Conservation (phyloP, 2,888 invertebrate species). For the Nomada flava region DNA sequence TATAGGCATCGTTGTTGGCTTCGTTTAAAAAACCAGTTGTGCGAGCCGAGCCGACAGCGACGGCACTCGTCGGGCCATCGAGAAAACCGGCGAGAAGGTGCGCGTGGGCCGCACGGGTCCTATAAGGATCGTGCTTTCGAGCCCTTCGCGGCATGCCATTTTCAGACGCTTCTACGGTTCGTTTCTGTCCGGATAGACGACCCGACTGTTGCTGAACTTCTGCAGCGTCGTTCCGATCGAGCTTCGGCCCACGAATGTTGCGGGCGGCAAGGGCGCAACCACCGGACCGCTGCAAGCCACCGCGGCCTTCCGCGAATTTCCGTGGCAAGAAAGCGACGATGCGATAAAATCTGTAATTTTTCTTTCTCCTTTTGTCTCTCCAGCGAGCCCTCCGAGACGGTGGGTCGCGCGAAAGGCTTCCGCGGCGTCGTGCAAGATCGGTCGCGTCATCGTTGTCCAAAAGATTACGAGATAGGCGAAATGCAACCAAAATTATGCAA, state of each 20-base stretch:
- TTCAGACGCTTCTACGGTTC: constrained; percentile 36
- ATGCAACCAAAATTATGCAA: constrained; percentile 83
- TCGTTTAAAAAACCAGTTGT: constrained; percentile 84
- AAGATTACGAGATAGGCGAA: constrained; percentile 74
- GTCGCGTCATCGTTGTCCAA: constrained; percentile 72
- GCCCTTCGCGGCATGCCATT: constrained; percentile 53
- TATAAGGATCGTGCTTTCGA: constrained; percentile 66
- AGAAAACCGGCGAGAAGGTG: constrained; percentile 73
- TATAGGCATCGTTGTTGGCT: constrained; percentile 81
- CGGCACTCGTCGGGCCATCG: constrained; percentile 68
- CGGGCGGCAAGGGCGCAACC: neutral
- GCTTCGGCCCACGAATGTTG: no score
- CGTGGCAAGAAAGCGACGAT: constrained; percentile 4
- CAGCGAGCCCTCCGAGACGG: neutral
- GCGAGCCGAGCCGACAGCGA: constrained; percentile 80
- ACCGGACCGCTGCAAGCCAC: neutral
- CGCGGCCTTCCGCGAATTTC: constrained; percentile 39
- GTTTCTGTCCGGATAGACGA: constrained; percentile 31
- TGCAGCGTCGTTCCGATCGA: neutral
- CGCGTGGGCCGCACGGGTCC: constrained; percentile 83
- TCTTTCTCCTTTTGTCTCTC: constrained; percentile 2
- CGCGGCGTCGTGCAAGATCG: constrained; percentile 50
- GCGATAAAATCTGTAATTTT: constrained; percentile 11
- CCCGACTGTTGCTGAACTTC: neutral
- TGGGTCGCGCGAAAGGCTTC: neutral